Conservation (phyloP, 2,888 invertebrate species). For the Eupeodes latifasciatus region DNA sequence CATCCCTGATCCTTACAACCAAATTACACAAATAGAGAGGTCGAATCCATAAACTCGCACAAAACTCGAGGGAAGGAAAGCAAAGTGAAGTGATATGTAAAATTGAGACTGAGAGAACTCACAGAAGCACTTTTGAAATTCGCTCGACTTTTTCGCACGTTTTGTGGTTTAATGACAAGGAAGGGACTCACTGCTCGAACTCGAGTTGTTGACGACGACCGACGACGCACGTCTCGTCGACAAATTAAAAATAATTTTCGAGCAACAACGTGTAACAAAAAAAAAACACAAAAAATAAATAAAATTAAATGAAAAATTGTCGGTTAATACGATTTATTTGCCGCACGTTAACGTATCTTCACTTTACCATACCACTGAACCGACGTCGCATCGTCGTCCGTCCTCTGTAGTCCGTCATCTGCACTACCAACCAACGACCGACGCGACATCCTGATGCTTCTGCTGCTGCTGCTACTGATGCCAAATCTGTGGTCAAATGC, state of each 20-base stretch:
- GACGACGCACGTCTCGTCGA: slow-evolving; percentile 31
- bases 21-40: slow-evolving; percentile 62
- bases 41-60: not conserved
- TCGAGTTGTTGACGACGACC: too few species aligned
- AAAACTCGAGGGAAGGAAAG: not conserved
- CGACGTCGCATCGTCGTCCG: too few species aligned
- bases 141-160: slow-evolving; percentile 42
- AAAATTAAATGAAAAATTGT: slow-evolving; percentile 32
- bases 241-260: slow-evolving; percentile 73
- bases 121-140: slow-evolving; percentile 22
- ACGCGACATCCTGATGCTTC: not conserved
- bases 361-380: not conserved
- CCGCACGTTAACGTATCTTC: slow-evolving; percentile 29
- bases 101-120: not conserved
- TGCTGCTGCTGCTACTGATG: too few species aligned
- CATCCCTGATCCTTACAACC: slow-evolving; percentile 46
- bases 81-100: not conserved
- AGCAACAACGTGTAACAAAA: slow-evolving; percentile 21
- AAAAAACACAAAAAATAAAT: not conserved
- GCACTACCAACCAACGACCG: not conserved
- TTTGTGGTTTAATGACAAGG: slow-evolving; percentile 66
- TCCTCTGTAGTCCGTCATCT: too few species aligned
- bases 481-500: slow-evolving; percentile 52
- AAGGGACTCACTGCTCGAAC: slow-evolving; percentile 40
- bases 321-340: slow-evolving; percentile 40